Conservation (phyloP, 2,888 invertebrate genomes). For the Erebia palarica region DNA sequence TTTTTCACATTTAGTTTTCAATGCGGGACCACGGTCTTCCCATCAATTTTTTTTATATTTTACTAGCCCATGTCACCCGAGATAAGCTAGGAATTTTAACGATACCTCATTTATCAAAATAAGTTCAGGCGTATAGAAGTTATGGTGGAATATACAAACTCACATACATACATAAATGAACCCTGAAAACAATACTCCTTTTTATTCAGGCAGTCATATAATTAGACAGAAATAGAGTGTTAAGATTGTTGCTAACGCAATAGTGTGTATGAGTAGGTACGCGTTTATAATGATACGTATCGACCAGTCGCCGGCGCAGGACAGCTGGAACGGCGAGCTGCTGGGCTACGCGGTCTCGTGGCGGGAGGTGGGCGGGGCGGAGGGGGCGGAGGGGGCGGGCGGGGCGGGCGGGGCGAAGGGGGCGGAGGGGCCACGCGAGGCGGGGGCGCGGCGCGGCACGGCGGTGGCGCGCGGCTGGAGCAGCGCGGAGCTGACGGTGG, state of each 20-base stretch:
- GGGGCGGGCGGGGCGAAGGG: not conserved
- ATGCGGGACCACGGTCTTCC: too few species aligned
- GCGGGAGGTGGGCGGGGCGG: slow-evolving; percentile 55
- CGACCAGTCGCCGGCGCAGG: slow-evolving; percentile 83
- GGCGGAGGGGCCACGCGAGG: slow-evolving; percentile 43
- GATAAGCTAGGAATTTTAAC: too few species aligned
- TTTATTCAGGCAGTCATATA: too few species aligned
- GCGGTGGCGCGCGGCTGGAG: slow-evolving; percentile 84
- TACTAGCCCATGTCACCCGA: too few species aligned
- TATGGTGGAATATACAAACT: too few species aligned
- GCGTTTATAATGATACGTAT: not conserved
- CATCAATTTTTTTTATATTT: too few species aligned
- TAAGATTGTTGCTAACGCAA: not conserved
- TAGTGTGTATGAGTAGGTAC: not conserved
- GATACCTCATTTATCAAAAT: too few species aligned
- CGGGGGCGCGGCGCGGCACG: slow-evolving; percentile 53
- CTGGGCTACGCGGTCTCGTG: slow-evolving; percentile 88
- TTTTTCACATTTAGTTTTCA: too few species aligned
- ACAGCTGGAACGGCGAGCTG: slow-evolving; percentile 88
- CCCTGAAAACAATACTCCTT: too few species aligned
- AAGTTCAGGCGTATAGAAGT: too few species aligned
- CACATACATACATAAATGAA: too few species aligned
- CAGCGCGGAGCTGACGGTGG: slow-evolving; percentile 83
- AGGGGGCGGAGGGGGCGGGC: not conserved
- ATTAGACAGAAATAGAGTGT: not conserved